These are phyloP conservation scores for Platycheirus albimanus DNA, from an alignment of 2,888 invertebrate genomes.

Conservation along the genomic window DNA sequence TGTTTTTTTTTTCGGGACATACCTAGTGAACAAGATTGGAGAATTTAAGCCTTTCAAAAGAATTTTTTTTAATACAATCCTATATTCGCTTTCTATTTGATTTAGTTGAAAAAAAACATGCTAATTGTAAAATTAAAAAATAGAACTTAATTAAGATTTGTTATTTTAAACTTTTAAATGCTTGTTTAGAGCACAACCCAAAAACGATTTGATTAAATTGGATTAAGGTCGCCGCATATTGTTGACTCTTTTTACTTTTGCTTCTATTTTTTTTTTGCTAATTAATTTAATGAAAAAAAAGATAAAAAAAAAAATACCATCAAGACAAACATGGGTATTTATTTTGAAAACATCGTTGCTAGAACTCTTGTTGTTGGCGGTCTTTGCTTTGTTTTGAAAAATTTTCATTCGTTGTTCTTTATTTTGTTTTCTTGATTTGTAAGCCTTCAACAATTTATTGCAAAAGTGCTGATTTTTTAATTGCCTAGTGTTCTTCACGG, in stretches of 20 bases:
- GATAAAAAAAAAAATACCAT: background rate
- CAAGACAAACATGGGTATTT: background rate
- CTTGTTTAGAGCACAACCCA: conserved; percentile 2
- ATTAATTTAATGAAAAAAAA: conserved; percentile 4
- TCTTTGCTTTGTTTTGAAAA: background rate
- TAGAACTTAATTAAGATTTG: conserved; percentile 53
- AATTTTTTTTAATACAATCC: too few species aligned
- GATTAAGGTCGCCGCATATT: conserved; percentile 59
- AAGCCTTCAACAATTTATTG: background rate
- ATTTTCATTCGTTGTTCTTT: conserved; percentile 1
- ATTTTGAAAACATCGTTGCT: background rate
- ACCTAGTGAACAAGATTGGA: too few species aligned
- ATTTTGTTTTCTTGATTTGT: background rate
- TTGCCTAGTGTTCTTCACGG: background rate
- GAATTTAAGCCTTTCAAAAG: too few species aligned
- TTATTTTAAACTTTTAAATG: conserved; percentile 12
- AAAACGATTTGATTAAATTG: conserved; percentile 45
- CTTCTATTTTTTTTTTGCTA: conserved; percentile 6
- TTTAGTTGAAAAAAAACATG: conserved; percentile 1
- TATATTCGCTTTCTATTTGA: conserved; percentile 18
- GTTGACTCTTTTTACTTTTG: conserved; percentile 47
- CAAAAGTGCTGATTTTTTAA: conserved; percentile 1
- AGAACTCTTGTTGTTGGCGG: background rate
- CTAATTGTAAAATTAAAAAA: conserved; percentile 13
- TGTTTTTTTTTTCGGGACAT: background rate